These are phyloP conservation scores for Ptychodera flava DNA, from an alignment of 35 echinoderm and acorn worm species.

Conservation along the genomic window DNA sequence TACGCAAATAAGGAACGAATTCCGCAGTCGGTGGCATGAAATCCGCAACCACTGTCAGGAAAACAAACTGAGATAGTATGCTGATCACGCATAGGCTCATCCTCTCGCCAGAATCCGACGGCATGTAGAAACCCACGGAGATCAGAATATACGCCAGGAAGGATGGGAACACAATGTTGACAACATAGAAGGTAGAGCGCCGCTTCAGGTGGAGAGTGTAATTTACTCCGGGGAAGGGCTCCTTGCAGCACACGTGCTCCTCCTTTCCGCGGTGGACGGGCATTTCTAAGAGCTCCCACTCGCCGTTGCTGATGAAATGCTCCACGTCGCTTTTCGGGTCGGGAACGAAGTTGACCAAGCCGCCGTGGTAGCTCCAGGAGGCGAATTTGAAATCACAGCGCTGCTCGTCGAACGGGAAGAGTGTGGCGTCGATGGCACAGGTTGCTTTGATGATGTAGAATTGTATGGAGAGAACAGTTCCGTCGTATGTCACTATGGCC, in stretches of 20 bases:
- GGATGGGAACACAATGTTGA: conserved; percentile 83
- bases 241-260: conserved; percentile 63
- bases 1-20: conserved; percentile 14
- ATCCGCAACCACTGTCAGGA: conserved; percentile 27
- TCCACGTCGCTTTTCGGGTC: conserved; percentile 18
- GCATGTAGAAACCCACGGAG: conserved; percentile 80
- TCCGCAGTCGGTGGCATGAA: conserved; percentile 44
- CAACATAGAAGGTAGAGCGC: conserved; percentile 84
- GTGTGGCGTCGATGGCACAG: conserved; percentile 70
- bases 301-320: conserved; percentile 73
- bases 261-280: conserved; percentile 29
- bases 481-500: conserved; percentile 15
- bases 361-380: neutral
- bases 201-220: conserved; percentile 62
- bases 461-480: conserved; percentile 49
- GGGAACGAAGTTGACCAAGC: conserved; percentile 31
- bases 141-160: conserved; percentile 82
- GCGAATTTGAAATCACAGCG: conserved; percentile 70
- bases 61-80: conserved; percentile 33
- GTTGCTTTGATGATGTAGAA: conserved; percentile 65
- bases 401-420: conserved; percentile 91
- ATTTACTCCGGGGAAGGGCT: conserved; percentile 61
- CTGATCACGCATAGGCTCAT: conserved; percentile 84
- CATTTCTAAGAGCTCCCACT: conserved; percentile 84
- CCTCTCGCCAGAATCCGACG: conserved; percentile 95